Percentiles rank a stretch among this genome's conserved stretches.
These are phyloP conservation scores for Chunga burmeisteri DNA, from an alignment of 2,113 vertebrate species.

Conservation along the genomic window DNA sequence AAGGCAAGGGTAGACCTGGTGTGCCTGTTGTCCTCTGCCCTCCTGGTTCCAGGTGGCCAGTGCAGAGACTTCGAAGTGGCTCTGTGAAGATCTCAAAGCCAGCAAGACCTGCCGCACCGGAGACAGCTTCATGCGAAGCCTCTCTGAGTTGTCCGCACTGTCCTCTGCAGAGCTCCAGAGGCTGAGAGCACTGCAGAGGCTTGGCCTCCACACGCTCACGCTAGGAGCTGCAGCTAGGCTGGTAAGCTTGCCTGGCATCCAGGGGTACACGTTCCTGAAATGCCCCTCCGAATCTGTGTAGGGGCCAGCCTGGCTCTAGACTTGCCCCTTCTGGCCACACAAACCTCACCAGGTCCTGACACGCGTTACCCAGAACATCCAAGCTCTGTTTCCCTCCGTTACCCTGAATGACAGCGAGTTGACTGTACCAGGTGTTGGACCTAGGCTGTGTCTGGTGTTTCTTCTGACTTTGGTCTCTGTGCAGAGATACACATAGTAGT, in stretches of 20 bases:
- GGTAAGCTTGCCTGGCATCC: not conserved
- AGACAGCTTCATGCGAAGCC: not conserved
- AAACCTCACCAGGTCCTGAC: not conserved
- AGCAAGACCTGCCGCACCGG: not conserved
- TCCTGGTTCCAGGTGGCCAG: not conserved
- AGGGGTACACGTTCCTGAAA: not conserved
- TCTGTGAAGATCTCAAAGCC: not conserved
- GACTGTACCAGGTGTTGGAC: not conserved
- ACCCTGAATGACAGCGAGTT: not conserved
- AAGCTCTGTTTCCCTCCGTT: not conserved
- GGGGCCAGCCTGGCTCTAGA: not conserved
- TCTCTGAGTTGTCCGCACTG: not conserved
- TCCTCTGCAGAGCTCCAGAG: not conserved
- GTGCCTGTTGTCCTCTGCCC: not conserved
- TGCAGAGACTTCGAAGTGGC: not conserved
- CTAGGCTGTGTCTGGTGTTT: not conserved
- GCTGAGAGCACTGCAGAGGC: not conserved
- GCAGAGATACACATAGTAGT: not conserved
- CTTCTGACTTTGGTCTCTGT: not conserved
- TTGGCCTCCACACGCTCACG: accelerated
- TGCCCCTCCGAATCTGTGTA: not conserved
- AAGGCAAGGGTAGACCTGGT: not conserved
- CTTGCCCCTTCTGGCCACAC: not conserved
- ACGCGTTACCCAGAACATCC: accelerated
- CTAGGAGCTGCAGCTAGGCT: not conserved